Base-by-base conservation (phyloP, 2,113 vertebrate species). In the Nyctereutes procyonoides region DNA sequence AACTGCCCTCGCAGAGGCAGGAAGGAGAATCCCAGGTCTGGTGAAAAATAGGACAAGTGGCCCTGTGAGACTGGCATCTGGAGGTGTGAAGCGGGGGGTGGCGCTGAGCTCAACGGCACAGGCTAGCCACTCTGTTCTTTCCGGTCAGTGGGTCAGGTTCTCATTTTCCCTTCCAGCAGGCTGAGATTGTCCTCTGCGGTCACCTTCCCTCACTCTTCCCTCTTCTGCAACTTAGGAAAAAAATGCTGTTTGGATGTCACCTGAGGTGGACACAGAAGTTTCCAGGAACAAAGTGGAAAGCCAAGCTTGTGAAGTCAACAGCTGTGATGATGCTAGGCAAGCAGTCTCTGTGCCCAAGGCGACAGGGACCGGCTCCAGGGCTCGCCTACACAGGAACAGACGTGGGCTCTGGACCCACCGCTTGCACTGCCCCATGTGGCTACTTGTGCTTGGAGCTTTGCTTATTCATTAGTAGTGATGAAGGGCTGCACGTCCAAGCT, bases 401-500 rank as follows among this genome's bases (percentile, higher is more conserved):
- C 35, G 0, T 3, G 10, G 12, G 17, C 77, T 43, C 13, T 9
- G 8, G 15, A 12, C 35, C n/a, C 15, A 13, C 74, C 3, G 10
- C 26, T 16, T 15, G 60, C 26, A 2, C 0, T 16, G 30, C 73
- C 28, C 12, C 4, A 1, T 19, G 20, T 2, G 8, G 28, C n/a
- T 19, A 0, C 32, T 35, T 5, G 26, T 4, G 8, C 55, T 0
- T 11, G 0, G 26, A 30, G 38, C 56, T 1, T 12, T 35, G 8
- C 62, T 14, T 28, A 11, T 5, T 28, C 38, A 38, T 7, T 12
- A 22, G 19, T 17, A 3, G 8, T 67, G 77, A 62, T 43, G 14
- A 62, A 69, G 48, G 16, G 1, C n/a, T 60, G 43, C 35, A 43
- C 32, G 2, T 1, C 22, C 53, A 10, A 20, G 63, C 53, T 92